Percentiles rank a stretch among this genome's conserved stretches.
These are phyloP conservation scores for Cordilura impudica DNA, from an alignment of 2,888 invertebrate genomes.

Conservation along the genomic window DNA sequence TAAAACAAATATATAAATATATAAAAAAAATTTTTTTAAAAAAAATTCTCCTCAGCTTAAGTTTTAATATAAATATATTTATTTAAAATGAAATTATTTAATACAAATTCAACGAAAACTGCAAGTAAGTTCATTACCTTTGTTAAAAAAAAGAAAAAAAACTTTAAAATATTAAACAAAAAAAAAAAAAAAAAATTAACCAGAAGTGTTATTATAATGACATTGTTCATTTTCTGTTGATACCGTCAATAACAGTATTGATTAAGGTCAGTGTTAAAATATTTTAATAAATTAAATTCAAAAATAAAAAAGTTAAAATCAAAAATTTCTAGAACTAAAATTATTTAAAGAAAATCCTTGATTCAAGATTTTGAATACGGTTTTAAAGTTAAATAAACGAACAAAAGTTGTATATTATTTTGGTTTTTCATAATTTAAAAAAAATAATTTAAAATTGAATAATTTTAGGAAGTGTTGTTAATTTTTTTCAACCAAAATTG, in stretches of 20 bases:
- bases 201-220: conserved; percentile 46
- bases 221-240: conserved; percentile 3
- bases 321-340: not conserved
- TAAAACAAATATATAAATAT: not conserved
- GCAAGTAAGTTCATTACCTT: conserved; percentile 60
- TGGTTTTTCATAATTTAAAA: too few relatives aligned
- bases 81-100: conserved; percentile 63
- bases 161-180: conserved; percentile 11
- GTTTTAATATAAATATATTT: not conserved
- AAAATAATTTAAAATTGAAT: too few relatives aligned
- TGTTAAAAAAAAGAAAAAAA: conserved; percentile 14
- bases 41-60: not conserved
- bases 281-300: not conserved
- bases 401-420: too few relatives aligned
- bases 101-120: conserved; percentile 53
- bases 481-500: too few relatives aligned
- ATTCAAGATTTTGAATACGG: too few relatives aligned
- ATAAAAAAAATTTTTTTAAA: not conserved
- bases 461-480: too few relatives aligned
- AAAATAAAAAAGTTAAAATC: not conserved
- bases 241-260: conserved; percentile 31
- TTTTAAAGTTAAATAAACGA: too few relatives aligned
- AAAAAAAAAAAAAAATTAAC: conserved; percentile 31
- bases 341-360: not conserved
- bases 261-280: conserved; percentile 44